phyloP scores from a whole-genome alignment of 2,888 invertebrate genomes.

The Galeruca laticollis region DNA sequence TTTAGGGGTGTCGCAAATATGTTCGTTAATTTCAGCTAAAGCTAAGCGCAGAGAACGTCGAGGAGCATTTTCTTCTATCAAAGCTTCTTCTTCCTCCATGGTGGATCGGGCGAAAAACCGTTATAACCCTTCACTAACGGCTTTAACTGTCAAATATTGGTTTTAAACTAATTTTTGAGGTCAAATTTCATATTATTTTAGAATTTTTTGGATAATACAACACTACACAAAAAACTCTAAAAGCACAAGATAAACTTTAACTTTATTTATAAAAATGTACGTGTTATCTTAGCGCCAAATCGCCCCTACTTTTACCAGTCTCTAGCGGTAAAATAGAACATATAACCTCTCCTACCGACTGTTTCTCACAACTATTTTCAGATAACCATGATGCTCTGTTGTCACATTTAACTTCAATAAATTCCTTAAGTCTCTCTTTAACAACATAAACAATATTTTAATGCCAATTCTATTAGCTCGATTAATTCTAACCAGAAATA shows the following conservation, averaged over 20 bases:
- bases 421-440: not conserved
- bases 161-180: not conserved
- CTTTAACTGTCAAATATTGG: conserved; percentile 3
- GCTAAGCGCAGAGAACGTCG: conserved; percentile 51
- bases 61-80: conserved; percentile 33
- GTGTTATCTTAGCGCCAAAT: conserved; percentile 33
- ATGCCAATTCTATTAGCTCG: too few species aligned
- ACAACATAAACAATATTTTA: not conserved
- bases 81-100: conserved; percentile 37
- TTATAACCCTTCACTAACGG: conserved; percentile 28
- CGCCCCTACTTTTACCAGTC: conserved; percentile 7
- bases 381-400: not conserved
- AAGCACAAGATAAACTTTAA: not conserved
- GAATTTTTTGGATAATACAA: not conserved
- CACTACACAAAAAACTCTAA: not conserved
- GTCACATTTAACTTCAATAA: not conserved
- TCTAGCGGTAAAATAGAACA: conserved; percentile 9
- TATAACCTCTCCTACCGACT: not conserved
- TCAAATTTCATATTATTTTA: not conserved
- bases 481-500: too few species aligned
- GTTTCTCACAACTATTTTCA: not conserved
- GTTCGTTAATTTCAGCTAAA: conserved; percentile 58
- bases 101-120: conserved; percentile 32
- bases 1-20: conserved; percentile 43
- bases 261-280: not conserved